Evolutionary conservation across 2,113 vertebrate species (phyloP).

Genomic region (Perccottus glenii): DNA sequence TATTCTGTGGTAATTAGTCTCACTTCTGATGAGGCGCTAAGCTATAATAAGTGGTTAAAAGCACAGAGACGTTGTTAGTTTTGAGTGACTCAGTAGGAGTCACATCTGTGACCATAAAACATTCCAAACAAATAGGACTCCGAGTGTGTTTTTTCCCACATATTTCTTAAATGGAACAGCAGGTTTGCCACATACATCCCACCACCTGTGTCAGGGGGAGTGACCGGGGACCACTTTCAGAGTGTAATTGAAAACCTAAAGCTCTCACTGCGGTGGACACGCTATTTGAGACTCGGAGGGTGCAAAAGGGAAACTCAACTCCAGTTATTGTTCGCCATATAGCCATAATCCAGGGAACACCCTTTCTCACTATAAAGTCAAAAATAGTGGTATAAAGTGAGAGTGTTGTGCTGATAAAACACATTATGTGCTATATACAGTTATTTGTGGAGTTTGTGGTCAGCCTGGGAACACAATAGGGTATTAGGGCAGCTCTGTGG

Average conservation of each 20-base stretch:
- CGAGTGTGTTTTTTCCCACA: slow-evolving; percentile 31
- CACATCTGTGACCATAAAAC: slow-evolving; percentile 56
- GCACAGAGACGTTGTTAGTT: slow-evolving; percentile 48
- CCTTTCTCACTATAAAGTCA: slow-evolving; percentile 68
- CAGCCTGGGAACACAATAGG: slow-evolving; percentile 41
- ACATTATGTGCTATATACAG: slow-evolving; percentile 49
- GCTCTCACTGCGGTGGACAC: slow-evolving; percentile 43
- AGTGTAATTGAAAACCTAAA: slow-evolving; percentile 61
- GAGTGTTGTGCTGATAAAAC: slow-evolving; percentile 67
- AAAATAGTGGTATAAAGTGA: slow-evolving; percentile 65
- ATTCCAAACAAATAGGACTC: slow-evolving; percentile 58
- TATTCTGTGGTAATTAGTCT: slow-evolving; percentile 59
- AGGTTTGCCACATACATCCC: slow-evolving; percentile 47
- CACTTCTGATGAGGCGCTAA: slow-evolving; percentile 32
- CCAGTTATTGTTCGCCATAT: slow-evolving; percentile 62
- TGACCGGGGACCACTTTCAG: slow-evolving; percentile 48
- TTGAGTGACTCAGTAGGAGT: slow-evolving; percentile 32
- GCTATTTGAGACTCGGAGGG: slow-evolving; percentile 54
- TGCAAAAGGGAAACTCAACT: slow-evolving; percentile 60
- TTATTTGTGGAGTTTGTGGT: slow-evolving; percentile 64
- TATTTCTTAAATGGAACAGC: slow-evolving; percentile 51
- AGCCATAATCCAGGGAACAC: slow-evolving; percentile 72
- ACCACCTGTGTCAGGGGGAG: slow-evolving; percentile 54
- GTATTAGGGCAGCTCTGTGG: slow-evolving; percentile 39
- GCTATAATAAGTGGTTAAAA: slow-evolving; percentile 54